Conservation (phyloP, 2,888 invertebrate species). For the Oligia latruncula region DNA sequence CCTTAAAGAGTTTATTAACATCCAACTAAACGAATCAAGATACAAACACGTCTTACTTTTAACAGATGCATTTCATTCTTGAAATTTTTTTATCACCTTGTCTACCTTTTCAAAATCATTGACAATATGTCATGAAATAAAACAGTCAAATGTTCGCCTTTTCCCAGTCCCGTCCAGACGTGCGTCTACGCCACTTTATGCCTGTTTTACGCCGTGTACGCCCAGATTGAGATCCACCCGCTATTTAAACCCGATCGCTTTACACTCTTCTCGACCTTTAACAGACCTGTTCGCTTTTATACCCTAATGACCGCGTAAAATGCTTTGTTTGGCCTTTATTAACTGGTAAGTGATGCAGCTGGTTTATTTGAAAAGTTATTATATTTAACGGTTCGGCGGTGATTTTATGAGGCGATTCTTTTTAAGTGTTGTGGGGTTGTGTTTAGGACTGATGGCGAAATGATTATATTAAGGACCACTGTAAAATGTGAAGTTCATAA, state of each 20-base stretch:
- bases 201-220: constrained; percentile 82
- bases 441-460: not conserved
- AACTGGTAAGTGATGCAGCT: constrained; percentile 59
- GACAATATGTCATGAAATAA: not conserved
- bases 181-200: constrained; percentile 77
- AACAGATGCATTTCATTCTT: not conserved
- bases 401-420: constrained; percentile 45
- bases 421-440: constrained; percentile 10
- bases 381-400: constrained; percentile 44
- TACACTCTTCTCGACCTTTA: constrained; percentile 84
- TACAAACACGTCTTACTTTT: not conserved
- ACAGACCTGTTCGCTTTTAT: constrained; percentile 85
- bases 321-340: constrained; percentile 68
- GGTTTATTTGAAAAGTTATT: constrained; percentile 56
- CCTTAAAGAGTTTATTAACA: not conserved
- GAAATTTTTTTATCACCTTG: not conserved
- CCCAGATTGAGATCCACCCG: constrained; percentile 83
- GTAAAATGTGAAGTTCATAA: not conserved
- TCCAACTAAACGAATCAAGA: not conserved
- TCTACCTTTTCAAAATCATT: not conserved
- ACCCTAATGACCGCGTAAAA: constrained; percentile 84
- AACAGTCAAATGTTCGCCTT: not conserved
- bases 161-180: constrained; percentile 31
- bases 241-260: constrained; percentile 83
- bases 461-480: not conserved